Conservation (phyloP, 2,888 invertebrate species). For the Aleiodes testaceus region DNA sequence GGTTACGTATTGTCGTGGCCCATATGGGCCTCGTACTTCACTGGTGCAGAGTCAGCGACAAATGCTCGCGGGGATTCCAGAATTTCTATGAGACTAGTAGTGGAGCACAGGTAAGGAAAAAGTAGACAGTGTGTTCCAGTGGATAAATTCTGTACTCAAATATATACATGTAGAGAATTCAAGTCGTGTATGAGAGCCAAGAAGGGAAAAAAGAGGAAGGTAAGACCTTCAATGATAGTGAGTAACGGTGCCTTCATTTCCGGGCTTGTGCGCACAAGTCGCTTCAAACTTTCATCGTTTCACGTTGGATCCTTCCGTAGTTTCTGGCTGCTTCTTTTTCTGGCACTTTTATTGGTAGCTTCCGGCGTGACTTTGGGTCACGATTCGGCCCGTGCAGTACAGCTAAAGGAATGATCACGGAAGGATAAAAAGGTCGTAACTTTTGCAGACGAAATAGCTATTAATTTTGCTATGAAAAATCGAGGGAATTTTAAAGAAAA, state of each 20-base stretch:
- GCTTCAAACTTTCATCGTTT: constrained; percentile 51
- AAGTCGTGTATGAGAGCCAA: constrained; percentile 20
- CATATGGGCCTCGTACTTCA: constrained; percentile 48
- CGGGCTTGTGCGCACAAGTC: constrained; percentile 47
- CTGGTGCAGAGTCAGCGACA: constrained; percentile 46
- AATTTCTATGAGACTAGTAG: constrained; percentile 61
- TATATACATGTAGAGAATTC: constrained; percentile 29
- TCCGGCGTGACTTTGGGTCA: constrained; percentile 52
- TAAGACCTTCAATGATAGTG: constrained; percentile 15
- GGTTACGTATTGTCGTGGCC: constrained; percentile 46
- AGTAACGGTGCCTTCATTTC: constrained; percentile 33
- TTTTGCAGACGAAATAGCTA: too few relatives aligned
- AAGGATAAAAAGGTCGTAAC: not conserved
- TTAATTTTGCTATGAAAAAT: too few relatives aligned
- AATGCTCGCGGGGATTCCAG: constrained; percentile 55
- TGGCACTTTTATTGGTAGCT: constrained; percentile 48
- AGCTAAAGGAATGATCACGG: not conserved
- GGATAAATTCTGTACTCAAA: not conserved
- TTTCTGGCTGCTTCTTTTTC: constrained; percentile 39
- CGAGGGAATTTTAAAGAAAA: not conserved
- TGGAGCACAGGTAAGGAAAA: constrained; percentile 7
- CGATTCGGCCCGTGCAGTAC: constrained; percentile 41
- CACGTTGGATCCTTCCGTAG: constrained; percentile 43
- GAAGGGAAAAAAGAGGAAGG: constrained; percentile 13
- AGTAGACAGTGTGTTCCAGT: constrained; percentile 7